Evolutionary conservation across 1,140 invertebrate species (phyloP), one percentile per base, ranked within the genome.

Genomic region (Kradibia gibbosae): DNA sequence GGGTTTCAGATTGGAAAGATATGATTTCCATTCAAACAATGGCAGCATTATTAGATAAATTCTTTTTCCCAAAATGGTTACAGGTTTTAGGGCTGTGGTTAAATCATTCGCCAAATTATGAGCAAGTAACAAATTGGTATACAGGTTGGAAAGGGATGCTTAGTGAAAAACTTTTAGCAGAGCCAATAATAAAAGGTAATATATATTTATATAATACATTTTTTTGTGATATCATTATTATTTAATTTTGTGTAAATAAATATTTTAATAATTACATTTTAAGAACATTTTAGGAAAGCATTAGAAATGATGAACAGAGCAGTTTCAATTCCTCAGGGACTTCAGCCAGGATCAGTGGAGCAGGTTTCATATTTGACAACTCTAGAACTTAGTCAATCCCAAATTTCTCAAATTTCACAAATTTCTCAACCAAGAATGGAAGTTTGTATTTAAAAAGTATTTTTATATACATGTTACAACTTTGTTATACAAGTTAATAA

Each of bases 261-360:
- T n/a, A 42, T 39, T 1, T 53, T 28, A 28, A 5, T 10, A n/a
- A 36, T 50, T 42, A 22, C 45, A 3, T 87, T 90, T 87, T 75
- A 75, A 94, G 95, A 97, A 82, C 93, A 96, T 83, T 95, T 99
- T 83, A 95, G 95, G 34, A 95, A 97, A 87, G 98, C 98, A 0
- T 89, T 99, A 42, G 96, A 98, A 83, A 95, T 98, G 92, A 97
- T 99, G 96, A 97, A 97, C 87, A 93, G 96, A 78, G 94, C 96
- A 48, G 94, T 96, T 0, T 92, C 92, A 53, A 86, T 87, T 5
- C 83, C 91, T 28, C 91, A 93, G 11, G 92, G 90, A 10, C 91
- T 93, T 83, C 91, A 91, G 86, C 92, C 92, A 1, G 92, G 92
- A 8, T 92, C 93, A 7, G 88, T 92, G 82, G 93, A 93, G 84